Percentiles rank a stretch among this genome's conserved stretches.
These are phyloP conservation scores for Melanaphis sacchari DNA, from an alignment of 1,140 invertebrate species.

Conservation along the genomic window DNA sequence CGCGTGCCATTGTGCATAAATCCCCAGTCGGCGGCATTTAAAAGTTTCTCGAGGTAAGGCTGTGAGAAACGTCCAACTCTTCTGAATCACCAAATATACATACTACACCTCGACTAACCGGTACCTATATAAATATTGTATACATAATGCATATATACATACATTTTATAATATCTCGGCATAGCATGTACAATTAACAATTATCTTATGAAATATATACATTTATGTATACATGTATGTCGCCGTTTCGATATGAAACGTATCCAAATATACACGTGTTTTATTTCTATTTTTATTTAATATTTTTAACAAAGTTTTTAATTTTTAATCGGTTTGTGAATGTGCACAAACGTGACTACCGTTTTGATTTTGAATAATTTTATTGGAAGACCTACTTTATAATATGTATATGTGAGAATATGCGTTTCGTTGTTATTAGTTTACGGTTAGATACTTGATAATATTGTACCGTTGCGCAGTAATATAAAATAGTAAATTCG, in stretches of 20 bases:
- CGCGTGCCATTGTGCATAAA: conserved; percentile 98
- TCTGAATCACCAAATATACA: conserved; percentile 44
- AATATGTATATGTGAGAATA: background rate
- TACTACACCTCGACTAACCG: conserved; percentile 47
- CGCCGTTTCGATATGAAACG: background rate
- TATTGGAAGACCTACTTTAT: background rate
- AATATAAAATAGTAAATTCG: background rate
- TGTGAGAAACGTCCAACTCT: conserved; percentile 57
- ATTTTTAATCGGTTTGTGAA: background rate
- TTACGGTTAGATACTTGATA: background rate
- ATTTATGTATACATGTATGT: background rate
- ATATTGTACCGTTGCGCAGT: background rate
- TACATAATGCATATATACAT: conserved; percentile 6
- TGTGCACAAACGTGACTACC: background rate
- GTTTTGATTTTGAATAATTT: background rate
- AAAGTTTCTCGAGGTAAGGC: conserved; percentile 98
- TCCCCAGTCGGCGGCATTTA: conserved; percentile 98
- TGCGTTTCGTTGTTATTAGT: background rate
- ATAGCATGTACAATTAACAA: conserved; percentile 1
- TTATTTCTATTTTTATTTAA: background rate
- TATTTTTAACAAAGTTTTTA: background rate
- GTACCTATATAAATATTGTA: background rate
- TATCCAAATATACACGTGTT: background rate
- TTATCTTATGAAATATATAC: background rate
- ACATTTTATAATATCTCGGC: background rate